Evolutionary conservation across 2,888 invertebrate species (phyloP).

Genomic region (Nephrotoma appendiculata): DNA sequence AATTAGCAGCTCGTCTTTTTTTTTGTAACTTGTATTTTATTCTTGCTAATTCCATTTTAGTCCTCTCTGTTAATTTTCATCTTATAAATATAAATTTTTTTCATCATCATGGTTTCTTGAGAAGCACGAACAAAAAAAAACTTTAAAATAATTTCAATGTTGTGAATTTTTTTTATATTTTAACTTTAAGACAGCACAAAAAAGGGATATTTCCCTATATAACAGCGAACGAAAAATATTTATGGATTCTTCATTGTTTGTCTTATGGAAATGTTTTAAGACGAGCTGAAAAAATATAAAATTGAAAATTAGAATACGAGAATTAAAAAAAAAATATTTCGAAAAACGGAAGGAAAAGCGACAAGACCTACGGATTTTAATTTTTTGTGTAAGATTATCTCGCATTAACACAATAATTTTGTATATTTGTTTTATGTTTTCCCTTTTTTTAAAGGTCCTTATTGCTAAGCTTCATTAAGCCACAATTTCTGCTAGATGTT

Average conservation of each 20-base stretch:
- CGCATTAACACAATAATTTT: slow-evolving; percentile 2
- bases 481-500: background rate
- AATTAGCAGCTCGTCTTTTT: background rate
- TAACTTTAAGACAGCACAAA: background rate
- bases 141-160: background rate
- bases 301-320: background rate
- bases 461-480: slow-evolving; percentile 4
- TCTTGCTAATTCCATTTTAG: background rate
- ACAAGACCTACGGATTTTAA: slow-evolving; percentile 1
- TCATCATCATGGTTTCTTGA: background rate
- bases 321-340: background rate
- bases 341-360: background rate
- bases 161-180: background rate
- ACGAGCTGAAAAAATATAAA: background rate
- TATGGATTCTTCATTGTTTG: background rate
- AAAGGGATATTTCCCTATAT: background rate
- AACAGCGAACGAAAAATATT: background rate
- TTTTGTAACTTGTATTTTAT: background rate
- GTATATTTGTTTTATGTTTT: background rate
- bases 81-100: background rate
- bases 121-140: background rate
- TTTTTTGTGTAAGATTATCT: slow-evolving; percentile 1
- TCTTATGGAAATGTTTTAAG: background rate
- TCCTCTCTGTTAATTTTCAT: background rate
- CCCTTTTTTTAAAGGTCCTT: background rate